Percentiles rank a stretch among this genome's conserved stretches.
Evolutionary conservation across 2,797 vertebrate genomes (phyloP).

Genomic region (Nannoperca australis): DNA sequence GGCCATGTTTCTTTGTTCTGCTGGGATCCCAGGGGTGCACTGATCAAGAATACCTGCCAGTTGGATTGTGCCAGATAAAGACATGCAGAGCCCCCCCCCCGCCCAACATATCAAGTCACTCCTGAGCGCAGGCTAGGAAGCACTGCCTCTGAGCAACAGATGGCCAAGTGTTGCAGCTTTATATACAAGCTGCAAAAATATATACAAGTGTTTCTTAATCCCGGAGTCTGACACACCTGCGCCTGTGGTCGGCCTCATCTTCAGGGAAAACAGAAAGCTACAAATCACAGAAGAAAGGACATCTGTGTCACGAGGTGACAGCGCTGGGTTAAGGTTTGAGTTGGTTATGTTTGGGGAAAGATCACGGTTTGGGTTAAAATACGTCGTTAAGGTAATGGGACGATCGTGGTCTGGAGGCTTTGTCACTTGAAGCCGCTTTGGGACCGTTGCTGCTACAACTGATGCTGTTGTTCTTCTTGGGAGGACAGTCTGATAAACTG

Average conservation of each 20-base stretch:
- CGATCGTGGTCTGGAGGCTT: neutral
- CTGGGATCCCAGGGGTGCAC: constrained; percentile 55
- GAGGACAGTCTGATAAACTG: neutral
- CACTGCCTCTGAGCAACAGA: constrained; percentile 49
- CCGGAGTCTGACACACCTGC: neutral
- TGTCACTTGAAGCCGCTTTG: neutral
- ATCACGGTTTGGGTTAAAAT: neutral
- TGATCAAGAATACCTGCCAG: constrained; percentile 75
- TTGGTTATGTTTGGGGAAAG: neutral
- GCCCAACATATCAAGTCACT: constrained; percentile 11
- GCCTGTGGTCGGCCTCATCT: neutral
- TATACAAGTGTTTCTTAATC: neutral
- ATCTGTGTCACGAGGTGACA: neutral
- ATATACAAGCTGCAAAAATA: constrained; percentile 15
- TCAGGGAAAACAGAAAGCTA: neutral
- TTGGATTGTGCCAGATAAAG: constrained; percentile 59
- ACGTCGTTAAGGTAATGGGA: no score
- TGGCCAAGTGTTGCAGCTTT: constrained; percentile 8
- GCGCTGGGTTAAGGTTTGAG: neutral
- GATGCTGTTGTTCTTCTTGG: neutral
- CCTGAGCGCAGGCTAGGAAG: constrained; percentile 12
- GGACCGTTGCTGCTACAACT: neutral
- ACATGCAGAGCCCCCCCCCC: constrained; percentile 22
- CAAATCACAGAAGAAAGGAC: no score
- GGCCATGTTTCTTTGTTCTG: constrained; percentile 70